phyloP scores from a whole-genome alignment of 2,888 invertebrate genomes.

The Synanthedon myopaeformis region DNA sequence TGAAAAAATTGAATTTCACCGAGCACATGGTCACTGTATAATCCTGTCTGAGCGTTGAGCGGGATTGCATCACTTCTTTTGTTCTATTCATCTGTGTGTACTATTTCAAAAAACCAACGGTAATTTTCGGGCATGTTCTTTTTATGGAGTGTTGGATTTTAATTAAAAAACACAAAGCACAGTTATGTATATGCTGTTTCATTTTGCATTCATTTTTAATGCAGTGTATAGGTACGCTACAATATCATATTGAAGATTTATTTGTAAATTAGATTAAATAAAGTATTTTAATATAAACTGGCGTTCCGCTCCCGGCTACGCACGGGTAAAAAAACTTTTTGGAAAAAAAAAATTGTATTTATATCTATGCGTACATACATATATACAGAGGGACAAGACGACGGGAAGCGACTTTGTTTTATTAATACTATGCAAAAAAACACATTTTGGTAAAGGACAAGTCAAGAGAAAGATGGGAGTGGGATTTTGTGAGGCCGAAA shows the following conservation, averaged over 20 bases:
- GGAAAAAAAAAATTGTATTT: too few species aligned
- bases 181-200: background rate
- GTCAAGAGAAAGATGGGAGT: too few species aligned
- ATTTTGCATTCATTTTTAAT: background rate
- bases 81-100: background rate
- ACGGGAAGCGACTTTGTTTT: background rate
- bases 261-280: too few species aligned
- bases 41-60: background rate
- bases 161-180: background rate
- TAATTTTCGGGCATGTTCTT: background rate
- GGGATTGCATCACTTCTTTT: background rate
- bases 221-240: too few species aligned
- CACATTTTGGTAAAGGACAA: too few species aligned
- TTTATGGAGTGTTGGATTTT: background rate
- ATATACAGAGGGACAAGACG: background rate
- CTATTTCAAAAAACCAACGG: background rate
- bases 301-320: background rate
- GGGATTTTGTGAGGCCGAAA: too few species aligned
- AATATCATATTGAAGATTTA: too few species aligned
- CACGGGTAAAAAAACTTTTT: too few species aligned
- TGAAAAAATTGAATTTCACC: slow-evolving; percentile 44
- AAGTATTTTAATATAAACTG: background rate
- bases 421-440: background rate
- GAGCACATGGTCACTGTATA: slow-evolving; percentile 19
- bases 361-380: too few species aligned